Evolutionary conservation across 2,888 invertebrate species (phyloP).

Genomic region (Parascotia fuliginaria): DNA sequence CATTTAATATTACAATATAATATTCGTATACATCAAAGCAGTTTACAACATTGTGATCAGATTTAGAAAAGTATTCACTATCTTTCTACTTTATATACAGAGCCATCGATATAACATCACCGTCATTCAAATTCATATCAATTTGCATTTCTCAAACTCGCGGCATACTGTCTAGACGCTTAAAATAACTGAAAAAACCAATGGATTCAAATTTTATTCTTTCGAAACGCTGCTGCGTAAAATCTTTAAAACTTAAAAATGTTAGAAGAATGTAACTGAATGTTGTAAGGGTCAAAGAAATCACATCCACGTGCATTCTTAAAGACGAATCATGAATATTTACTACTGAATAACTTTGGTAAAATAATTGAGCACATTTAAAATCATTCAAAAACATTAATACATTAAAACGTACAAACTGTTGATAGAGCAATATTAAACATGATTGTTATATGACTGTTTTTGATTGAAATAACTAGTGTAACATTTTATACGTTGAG

Average conservation of each 20-base stretch:
- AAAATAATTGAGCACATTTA: constrained; percentile 10
- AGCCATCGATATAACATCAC: background rate
- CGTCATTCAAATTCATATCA: background rate
- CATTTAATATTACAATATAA: too few species aligned
- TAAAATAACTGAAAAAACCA: background rate
- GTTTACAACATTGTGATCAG: background rate
- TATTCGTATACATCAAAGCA: background rate
- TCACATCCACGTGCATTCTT: constrained; percentile 12
- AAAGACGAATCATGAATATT: constrained; percentile 33
- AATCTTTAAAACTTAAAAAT: constrained; percentile 14
- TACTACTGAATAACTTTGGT: constrained; percentile 7
- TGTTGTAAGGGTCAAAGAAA: constrained; percentile 17
- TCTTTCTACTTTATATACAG: background rate
- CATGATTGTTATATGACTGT: background rate
- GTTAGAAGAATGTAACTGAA: constrained; percentile 11
- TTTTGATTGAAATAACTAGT: background rate
- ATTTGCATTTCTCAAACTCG: background rate
- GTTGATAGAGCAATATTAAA: background rate
- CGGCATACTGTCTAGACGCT: background rate
- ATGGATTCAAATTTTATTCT: background rate
- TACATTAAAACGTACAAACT: background rate
- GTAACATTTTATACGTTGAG: too few species aligned
- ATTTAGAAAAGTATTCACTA: background rate
- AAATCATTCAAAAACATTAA: background rate
- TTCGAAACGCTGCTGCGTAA: background rate